phyloP scores from a whole-genome alignment of 2,888 invertebrate genomes.

The Acrobasis consociella region DNA sequence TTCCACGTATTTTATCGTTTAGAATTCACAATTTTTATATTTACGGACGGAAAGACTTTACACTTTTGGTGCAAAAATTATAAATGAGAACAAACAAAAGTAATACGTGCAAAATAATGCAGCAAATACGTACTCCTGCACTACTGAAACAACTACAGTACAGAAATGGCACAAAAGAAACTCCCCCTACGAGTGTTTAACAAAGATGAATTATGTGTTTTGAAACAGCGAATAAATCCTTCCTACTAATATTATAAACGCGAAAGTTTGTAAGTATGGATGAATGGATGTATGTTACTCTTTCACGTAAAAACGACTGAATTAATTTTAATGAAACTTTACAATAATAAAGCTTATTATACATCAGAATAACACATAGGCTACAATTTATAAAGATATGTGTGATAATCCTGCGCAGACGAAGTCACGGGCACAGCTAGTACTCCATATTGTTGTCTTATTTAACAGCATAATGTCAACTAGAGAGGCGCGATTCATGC shows the following conservation, averaged over 20 bases:
- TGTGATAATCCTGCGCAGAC: too few species aligned
- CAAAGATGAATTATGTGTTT: slow-evolving; percentile 2
- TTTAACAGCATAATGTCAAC: slow-evolving; percentile 26
- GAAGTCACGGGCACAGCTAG: too few species aligned
- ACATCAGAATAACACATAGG: too few species aligned
- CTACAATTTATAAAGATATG: too few species aligned
- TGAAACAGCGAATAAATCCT: slow-evolving; percentile 7
- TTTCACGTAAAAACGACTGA: too few species aligned
- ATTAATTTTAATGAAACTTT: too few species aligned
- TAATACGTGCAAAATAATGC: not conserved
- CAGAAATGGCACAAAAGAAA: not conserved
- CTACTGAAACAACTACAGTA: not conserved
- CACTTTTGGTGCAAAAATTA: not conserved
- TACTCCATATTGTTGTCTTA: slow-evolving; percentile 18
- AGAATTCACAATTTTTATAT: too few species aligned
- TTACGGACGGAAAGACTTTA: not conserved
- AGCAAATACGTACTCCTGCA: not conserved
- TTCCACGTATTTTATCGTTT: too few species aligned
- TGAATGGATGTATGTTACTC: too few species aligned
- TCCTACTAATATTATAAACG: too few species aligned
- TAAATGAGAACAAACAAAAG: not conserved
- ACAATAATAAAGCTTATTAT: too few species aligned
- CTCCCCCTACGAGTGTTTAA: not conserved
- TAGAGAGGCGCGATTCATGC: slow-evolving; percentile 45
- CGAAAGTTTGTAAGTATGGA: too few species aligned